phyloP scores from a whole-genome alignment of 2,797 vertebrate genomes.

The Taeniopygia guttata region DNA sequence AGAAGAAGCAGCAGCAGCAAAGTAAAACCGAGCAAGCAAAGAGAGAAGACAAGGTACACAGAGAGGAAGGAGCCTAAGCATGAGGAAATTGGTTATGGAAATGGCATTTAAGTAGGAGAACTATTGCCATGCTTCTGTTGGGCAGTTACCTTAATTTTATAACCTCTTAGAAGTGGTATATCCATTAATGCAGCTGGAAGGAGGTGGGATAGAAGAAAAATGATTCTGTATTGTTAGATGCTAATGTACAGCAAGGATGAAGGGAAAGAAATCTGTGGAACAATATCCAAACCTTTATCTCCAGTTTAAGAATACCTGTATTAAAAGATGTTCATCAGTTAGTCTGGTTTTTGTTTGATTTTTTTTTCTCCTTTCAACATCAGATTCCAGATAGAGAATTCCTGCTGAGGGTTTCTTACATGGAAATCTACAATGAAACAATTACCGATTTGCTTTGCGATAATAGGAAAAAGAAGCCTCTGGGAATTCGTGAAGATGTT shows the following conservation, averaged over 20 bases:
- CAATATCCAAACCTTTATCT: not conserved
- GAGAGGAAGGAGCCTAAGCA: not conserved
- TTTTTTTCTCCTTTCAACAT: not conserved
- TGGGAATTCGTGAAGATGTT: constrained; percentile 90
- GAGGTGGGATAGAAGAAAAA: not conserved
- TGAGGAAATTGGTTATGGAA: not conserved
- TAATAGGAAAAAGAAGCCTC: constrained; percentile 88
- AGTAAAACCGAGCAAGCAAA: not conserved
- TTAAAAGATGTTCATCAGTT: not conserved
- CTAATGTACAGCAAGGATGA: not conserved
- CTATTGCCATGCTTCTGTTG: not conserved
- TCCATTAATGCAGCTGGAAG: not conserved
- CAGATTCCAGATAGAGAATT: constrained; percentile 93
- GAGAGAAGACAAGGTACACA: not conserved
- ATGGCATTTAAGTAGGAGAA: not conserved
- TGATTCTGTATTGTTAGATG: not conserved
- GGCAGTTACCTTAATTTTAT: not conserved
- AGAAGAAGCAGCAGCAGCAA: not conserved
- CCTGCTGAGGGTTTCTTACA: constrained; percentile 92
- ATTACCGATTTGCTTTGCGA: constrained; percentile 92
- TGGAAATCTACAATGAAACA: constrained; percentile 98
- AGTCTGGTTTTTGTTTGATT: not conserved
- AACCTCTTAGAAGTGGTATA: not conserved
- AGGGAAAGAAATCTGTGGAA: not conserved
- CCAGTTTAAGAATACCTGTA: not conserved